Base-by-base conservation (phyloP, 1,140 invertebrate species). In the Eupeodes corollae region DNA sequence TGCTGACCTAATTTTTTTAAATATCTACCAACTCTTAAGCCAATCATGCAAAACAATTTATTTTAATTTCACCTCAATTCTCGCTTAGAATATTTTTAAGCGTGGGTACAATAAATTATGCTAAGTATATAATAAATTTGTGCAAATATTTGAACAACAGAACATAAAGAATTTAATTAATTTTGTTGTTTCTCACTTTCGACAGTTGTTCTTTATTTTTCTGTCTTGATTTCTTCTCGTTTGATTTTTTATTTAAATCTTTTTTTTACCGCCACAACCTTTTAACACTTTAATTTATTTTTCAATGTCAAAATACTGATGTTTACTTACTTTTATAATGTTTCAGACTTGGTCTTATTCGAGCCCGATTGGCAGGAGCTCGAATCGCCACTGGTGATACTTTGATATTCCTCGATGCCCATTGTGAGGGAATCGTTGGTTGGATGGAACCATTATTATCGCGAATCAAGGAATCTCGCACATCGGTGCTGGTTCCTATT, bases 341-440 rank as follows among this genome's bases (percentile, higher is more conserved):
- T 53, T 56, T 32, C 54, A 78, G 76, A 46, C 73, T 83, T 56
- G 92, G 92, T 16, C 71, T 96, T 18, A 95, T 95, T 61, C 70
- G 84, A 37, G 90, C 92, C 2, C 74, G 91, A 41, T 71, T 95
- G 46, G 75, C 76, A 41, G 91, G 91, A 18, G 90, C 91, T 2
- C 74, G 79, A 43, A 70, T 73, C 40, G 87, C 91, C 8, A 70
- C 67, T 3, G 90, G 88, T 1, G 82, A 94, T 65, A 86, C 91
- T 16, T 70, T 97, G 14, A 75, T 94, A n/a, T 95, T 96, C 68
- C 73, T 95, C 33, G 93, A 97, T 72, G 89, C 91, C n/a, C 93
- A 97, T 68, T 95, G 91, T 73, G 92, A 97, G 77, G 80, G 79
- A n/a, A 82, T 78, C 48, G 58, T 73, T 42, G 75, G 82, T 58